These are phyloP conservation scores for Smithornis capensis DNA, from an alignment of 2,113 vertebrate species.

Conservation along the genomic window DNA sequence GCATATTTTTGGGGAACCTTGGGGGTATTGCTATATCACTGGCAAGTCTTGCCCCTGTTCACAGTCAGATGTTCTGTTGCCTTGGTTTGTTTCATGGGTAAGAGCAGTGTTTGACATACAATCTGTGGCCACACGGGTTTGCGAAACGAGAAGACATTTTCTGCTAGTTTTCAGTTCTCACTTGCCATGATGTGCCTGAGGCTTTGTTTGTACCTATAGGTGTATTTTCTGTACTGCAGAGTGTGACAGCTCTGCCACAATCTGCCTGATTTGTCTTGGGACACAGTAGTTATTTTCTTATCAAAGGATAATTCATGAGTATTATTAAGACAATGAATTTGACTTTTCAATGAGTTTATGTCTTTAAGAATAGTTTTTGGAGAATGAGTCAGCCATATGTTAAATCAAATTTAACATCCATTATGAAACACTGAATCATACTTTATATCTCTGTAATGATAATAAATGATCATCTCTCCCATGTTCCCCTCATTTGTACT, in stretches of 20 bases:
- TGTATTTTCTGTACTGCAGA: neutral
- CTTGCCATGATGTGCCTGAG: neutral
- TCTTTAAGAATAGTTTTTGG: conserved; percentile 77
- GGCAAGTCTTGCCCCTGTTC: neutral
- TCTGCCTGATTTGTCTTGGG: conserved; percentile 33
- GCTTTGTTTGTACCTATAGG: neutral
- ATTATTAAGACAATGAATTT: conserved; percentile 73
- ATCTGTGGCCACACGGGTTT: neutral
- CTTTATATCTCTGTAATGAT: conserved; percentile 80
- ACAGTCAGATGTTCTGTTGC: neutral
- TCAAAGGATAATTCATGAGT: conserved; percentile 48
- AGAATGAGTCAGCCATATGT: conserved; percentile 78
- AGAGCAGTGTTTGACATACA: neutral
- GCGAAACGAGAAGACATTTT: neutral
- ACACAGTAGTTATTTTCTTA: conserved; percentile 41
- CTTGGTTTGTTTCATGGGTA: neutral
- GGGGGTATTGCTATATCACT: neutral
- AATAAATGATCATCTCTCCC: conserved; percentile 77
- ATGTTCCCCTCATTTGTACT: conserved; percentile 73
- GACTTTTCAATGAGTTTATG: conserved; percentile 74
- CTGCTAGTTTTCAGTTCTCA: neutral
- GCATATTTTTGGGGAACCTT: neutral
- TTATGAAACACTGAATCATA: conserved; percentile 80
- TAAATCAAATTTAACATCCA: conserved; percentile 83
- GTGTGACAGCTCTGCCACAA: neutral